A percentile compares a stretch with the other conserved stretches of the same genome.
These are phyloP conservation scores for Chloroceryle aenea DNA, from an alignment of 2,113 vertebrate genomes.

Conservation along the genomic window DNA sequence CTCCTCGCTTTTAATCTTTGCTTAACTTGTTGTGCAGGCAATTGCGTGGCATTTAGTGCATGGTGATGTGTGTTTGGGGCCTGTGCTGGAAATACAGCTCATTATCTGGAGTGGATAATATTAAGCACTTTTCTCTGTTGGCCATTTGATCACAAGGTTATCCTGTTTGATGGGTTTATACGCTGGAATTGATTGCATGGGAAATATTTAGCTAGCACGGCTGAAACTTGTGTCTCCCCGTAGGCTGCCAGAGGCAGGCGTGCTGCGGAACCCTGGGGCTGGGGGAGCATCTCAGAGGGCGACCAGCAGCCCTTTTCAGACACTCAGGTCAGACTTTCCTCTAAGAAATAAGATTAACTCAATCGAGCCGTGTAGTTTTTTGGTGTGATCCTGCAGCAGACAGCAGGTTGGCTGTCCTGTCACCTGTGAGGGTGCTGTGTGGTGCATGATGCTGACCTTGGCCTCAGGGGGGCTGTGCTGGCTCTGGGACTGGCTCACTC, in stretches of 20 bases:
- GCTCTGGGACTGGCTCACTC: not conserved
- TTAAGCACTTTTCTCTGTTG: slow-evolving; percentile 62
- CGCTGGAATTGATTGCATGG: slow-evolving; percentile 47
- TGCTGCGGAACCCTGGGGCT: not conserved
- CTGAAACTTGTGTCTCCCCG: not conserved
- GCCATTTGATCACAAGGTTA: slow-evolving; percentile 64
- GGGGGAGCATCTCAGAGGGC: not conserved
- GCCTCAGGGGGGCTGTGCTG: not conserved
- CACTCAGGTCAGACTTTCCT: not conserved
- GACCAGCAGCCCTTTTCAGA: not conserved
- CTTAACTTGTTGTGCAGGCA: slow-evolving; percentile 41
- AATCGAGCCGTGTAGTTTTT: not conserved
- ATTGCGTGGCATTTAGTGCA: not conserved
- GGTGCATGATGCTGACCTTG: not conserved
- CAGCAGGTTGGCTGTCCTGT: fast-evolving
- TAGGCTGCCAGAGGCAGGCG: not conserved
- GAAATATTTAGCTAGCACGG: not conserved
- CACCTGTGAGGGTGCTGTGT: not conserved
- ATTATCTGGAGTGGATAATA: slow-evolving; percentile 60
- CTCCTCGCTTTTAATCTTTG: slow-evolving; percentile 31
- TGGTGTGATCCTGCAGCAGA: not conserved
- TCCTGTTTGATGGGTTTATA: slow-evolving; percentile 44
- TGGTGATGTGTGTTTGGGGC: slow-evolving; percentile 48
- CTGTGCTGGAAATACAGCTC: slow-evolving; percentile 45
- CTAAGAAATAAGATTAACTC: not conserved